Conservation (phyloP, 2,113 vertebrate genomes). For the Spermophilus dauricus region DNA sequence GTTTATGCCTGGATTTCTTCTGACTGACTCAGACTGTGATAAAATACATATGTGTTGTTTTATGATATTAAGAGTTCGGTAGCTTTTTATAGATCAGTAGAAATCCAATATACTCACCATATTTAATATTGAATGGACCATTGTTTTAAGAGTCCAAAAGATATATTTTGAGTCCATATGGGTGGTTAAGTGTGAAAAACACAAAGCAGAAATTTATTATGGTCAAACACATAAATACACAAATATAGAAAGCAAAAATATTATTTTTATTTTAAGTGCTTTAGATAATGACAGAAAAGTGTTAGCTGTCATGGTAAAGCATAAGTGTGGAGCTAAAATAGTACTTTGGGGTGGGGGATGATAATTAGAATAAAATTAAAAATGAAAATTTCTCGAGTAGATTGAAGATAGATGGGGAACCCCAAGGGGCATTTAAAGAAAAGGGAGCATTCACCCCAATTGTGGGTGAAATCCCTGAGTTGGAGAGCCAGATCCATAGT, state of each 20-base stretch:
- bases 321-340: background rate
- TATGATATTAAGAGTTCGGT: background rate
- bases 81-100: background rate
- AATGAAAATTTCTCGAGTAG: background rate
- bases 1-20: background rate
- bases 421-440: background rate
- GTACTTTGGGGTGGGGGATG: background rate
- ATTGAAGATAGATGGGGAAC: background rate
- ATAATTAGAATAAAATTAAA: background rate
- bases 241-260: background rate
- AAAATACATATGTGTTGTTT: background rate
- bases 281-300: background rate
- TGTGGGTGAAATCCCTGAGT: background rate
- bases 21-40: background rate
- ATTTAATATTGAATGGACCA: background rate
- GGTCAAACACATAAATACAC: background rate
- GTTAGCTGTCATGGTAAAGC: background rate
- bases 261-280: background rate
- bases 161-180: background rate
- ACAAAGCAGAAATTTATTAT: constrained; percentile 3
- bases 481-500: background rate
- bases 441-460: background rate
- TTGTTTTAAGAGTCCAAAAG: background rate
- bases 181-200: background rate
- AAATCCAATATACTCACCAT: background rate